Base-by-base conservation (phyloP, 2,888 invertebrate species). In the Scaptomyza cyrtandrae region DNA sequence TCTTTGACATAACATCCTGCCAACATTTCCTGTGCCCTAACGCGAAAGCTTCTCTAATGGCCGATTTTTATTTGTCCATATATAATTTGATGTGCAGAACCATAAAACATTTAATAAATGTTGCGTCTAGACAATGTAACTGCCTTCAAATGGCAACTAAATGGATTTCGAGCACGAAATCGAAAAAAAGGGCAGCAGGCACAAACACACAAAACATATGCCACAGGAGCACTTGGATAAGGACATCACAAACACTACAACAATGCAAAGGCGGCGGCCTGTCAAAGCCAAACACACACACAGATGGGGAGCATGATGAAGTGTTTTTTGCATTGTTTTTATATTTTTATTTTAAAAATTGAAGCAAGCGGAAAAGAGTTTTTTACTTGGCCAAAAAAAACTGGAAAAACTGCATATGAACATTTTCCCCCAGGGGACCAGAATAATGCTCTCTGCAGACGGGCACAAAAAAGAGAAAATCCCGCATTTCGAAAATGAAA, bases 21-120 rank as follows among this genome's bases (percentile, higher is more conserved):
- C 70, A 56, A 44, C 65, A 60, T 75, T 64, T 79, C 78, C 81
- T 10, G 67, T 55, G 45, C 33, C 4, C 10, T 14, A 33, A 54
- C 39, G 45, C 24, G 24, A 37, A 52, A 11, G 52, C 46, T 63
- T 6, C 29, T 54, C 71, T 75, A 82, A 85, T 85, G 72, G 70
- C 61, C 61, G 64, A 79, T 84, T 84, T 75, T 68, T 83, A 86
- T 84, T 81, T 86, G 81, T 77, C 77, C 72, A 76, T 84, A 84
- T 81, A 81, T 77, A 84, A 79, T 79, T 86, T 84, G 81, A 84
- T 86, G 83, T 77, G 66, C 72, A 63, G 71, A 78, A 62, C 88
- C 88, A 87, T 86, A 86, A 86, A 86, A 81, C 86, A 88, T 88
- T 85, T 86, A 87, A 87, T 83, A 86, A 86, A 86, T 80, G 86